Conservation (phyloP, 2,888 invertebrate genomes). For the Cheilosia variabilis region DNA sequence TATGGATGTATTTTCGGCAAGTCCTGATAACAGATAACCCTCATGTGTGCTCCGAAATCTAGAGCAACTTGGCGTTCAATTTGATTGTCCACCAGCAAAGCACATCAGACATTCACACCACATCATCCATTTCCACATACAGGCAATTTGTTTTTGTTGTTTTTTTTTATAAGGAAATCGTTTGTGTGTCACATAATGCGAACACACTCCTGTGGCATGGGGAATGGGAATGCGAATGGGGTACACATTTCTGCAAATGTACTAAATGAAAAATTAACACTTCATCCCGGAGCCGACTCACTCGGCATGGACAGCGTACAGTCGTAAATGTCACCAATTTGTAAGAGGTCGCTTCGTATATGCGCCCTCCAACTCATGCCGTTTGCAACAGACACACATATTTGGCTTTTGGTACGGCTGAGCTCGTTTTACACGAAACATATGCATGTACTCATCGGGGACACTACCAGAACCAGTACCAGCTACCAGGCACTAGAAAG, state of each 20-base stretch:
- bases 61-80: slow-evolving; percentile 20
- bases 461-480: slow-evolving; percentile 45
- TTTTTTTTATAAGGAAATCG: background rate
- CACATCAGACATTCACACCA: background rate
- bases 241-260: slow-evolving; percentile 51
- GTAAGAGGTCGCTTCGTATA: slow-evolving; percentile 69
- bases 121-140: too few relatives aligned
- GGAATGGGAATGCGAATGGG: background rate
- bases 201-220: background rate
- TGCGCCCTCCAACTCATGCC: slow-evolving; percentile 51
- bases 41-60: background rate
- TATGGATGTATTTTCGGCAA: slow-evolving; percentile 26
- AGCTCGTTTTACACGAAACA: slow-evolving; percentile 67
- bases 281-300: slow-evolving; percentile 63
- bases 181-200: slow-evolving; percentile 7
- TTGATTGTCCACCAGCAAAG: slow-evolving; percentile 30
- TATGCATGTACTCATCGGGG: slow-evolving; percentile 69
- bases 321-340: slow-evolving; percentile 74
- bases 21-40: slow-evolving; percentile 27
- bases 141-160: background rate
- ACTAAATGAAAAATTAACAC: slow-evolving; percentile 75
- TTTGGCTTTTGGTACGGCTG: slow-evolving; percentile 69
- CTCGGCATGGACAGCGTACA: slow-evolving; percentile 60
- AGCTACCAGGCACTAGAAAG: slow-evolving; percentile 69
- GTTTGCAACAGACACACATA: slow-evolving; percentile 58